Evolutionary conservation across 23 tunicate species (phyloP).

Genomic region (Halocynthia roretzi): DNA sequence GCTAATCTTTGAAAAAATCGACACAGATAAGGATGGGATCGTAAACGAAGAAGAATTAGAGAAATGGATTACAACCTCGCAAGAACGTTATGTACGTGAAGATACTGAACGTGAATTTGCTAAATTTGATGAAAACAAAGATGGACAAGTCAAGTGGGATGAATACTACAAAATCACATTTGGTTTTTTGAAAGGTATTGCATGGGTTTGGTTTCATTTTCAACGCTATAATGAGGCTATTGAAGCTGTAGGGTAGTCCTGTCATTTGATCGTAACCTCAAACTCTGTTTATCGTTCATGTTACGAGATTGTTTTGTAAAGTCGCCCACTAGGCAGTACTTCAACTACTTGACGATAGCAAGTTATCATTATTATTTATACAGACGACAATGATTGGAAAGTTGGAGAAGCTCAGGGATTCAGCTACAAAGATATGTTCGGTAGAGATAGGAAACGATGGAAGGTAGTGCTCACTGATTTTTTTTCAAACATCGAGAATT

Average conservation of each 20-base stretch:
- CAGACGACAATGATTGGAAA: constrained; percentile 19
- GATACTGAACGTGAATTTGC: constrained; percentile 62
- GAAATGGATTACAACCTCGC: constrained; percentile 73
- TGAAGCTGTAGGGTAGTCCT: too few relatives aligned
- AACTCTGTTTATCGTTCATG: background rate
- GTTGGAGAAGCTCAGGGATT: constrained; percentile 35
- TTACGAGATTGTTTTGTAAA: background rate
- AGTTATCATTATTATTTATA: background rate
- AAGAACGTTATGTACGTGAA: constrained; percentile 53
- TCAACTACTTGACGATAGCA: background rate
- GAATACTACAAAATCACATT: constrained; percentile 64
- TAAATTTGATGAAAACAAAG: constrained; percentile 49
- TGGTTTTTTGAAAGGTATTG: constrained; percentile 50
- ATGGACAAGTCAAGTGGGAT: constrained; percentile 66
- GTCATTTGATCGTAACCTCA: background rate
- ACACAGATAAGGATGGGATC: constrained; percentile 55
- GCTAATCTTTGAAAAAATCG: constrained; percentile 72
- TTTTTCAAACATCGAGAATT: background rate
- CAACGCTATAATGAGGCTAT: background rate
- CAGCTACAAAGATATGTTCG: constrained; percentile 51
- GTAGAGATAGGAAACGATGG: constrained; percentile 71
- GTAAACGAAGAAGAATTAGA: constrained; percentile 63
- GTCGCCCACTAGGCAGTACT: too few relatives aligned
- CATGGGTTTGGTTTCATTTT: background rate
- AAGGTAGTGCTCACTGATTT: background rate